Conservation (phyloP, 2,888 invertebrate species). For the Erpobdella octoculata region DNA sequence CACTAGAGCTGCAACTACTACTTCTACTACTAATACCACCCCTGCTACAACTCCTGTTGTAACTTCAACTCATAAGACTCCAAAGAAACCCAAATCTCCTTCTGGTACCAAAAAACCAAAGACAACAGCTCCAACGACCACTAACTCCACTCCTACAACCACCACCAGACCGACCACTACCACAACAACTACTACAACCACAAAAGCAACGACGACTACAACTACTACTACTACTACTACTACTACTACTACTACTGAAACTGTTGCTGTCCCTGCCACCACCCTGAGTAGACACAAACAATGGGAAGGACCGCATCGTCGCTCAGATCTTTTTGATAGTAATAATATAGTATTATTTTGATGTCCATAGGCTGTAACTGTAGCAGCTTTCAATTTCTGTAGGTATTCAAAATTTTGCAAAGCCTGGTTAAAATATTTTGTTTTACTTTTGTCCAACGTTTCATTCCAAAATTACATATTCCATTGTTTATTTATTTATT, state of each 20-base stretch:
- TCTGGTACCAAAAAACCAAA: neutral
- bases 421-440: too few species aligned
- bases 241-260: too few species aligned
- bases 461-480: too few species aligned
- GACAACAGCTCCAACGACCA: neutral
- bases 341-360: too few species aligned
- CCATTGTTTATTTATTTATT: neutral
- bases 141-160: neutral
- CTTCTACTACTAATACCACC: neutral
- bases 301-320: too few species aligned
- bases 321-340: too few species aligned
- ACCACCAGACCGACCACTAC: neutral
- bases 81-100: neutral
- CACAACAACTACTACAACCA: too few species aligned
- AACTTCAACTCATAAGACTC: neutral
- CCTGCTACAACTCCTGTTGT: neutral
- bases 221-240: neutral
- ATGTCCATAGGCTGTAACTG: too few species aligned
- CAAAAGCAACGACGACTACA: neutral
- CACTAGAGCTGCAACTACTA: conserved; percentile 6
- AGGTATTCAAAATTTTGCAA: too few species aligned
- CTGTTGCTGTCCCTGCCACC: neutral
- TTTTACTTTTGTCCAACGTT: too few species aligned
- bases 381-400: too few species aligned
- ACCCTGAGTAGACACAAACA: too few species aligned